phyloP scores from a whole-genome alignment of 2,888 invertebrate species.

The Hedychridium roseum region DNA sequence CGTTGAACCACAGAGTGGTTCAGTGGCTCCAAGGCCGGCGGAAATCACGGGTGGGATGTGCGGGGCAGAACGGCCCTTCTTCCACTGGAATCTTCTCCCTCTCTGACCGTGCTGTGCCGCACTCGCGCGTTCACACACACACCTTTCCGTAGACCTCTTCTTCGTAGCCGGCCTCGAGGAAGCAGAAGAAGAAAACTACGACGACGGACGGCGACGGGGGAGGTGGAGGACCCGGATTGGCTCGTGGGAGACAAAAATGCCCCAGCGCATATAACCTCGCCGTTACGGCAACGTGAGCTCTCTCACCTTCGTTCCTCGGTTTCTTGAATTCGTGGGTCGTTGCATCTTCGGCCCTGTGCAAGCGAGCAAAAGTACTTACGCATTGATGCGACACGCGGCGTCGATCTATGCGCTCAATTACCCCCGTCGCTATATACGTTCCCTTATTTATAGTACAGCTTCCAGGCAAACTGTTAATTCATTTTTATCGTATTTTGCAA shows the following conservation, averaged over 20 bases:
- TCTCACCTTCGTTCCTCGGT: slow-evolving; percentile 19
- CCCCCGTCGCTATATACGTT: too few relatives aligned
- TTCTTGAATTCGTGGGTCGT: slow-evolving; percentile 17
- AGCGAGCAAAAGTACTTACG: too few relatives aligned
- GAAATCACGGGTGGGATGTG: slow-evolving; percentile 62
- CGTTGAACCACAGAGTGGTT: slow-evolving; percentile 65
- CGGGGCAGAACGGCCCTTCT: slow-evolving; percentile 46
- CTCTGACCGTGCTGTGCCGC: slow-evolving; percentile 30
- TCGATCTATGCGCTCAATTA: too few relatives aligned
- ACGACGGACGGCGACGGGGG: slow-evolving; percentile 6
- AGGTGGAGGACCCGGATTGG: slow-evolving; percentile 17
- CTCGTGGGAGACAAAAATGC: slow-evolving; percentile 27
- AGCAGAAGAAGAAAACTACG: slow-evolving; percentile 22
- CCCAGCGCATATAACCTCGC: slow-evolving; percentile 3
- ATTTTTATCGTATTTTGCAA: too few relatives aligned
- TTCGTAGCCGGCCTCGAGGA: slow-evolving; percentile 22
- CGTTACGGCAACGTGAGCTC: slow-evolving; percentile 9
- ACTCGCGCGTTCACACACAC: too few relatives aligned
- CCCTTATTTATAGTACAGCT: too few relatives aligned
- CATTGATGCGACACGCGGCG: too few relatives aligned
- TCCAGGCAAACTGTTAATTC: too few relatives aligned
- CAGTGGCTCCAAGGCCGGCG: slow-evolving; percentile 65
- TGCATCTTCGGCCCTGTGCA: slow-evolving; percentile 29
- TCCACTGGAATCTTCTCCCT: slow-evolving; percentile 42
- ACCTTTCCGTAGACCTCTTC: slow-evolving; percentile 35